phyloP scores from a whole-genome alignment of 2,888 invertebrate species.

The Dorcus hopei region DNA sequence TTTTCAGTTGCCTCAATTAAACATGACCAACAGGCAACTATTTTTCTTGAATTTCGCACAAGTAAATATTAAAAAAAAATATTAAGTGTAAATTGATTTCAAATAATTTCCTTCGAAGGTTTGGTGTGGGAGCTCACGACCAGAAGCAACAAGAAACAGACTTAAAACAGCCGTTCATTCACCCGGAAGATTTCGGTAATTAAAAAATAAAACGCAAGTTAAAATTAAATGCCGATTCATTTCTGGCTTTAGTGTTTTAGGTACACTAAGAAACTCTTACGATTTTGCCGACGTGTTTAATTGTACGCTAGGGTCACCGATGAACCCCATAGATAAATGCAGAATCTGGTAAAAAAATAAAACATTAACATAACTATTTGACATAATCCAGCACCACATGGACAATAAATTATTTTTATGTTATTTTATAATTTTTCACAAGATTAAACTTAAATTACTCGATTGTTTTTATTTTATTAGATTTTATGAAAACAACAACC shows the following conservation, averaged over 20 bases:
- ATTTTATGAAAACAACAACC: too few relatives aligned
- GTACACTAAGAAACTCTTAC: constrained; percentile 72
- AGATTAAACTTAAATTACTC: too few relatives aligned
- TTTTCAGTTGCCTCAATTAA: constrained; percentile 68
- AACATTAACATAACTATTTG: neutral
- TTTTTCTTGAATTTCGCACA: constrained; percentile 91
- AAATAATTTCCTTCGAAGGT: constrained; percentile 36
- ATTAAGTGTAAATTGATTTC: neutral
- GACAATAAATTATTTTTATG: neutral
- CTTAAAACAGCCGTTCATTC: constrained; percentile 81
- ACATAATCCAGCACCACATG: neutral
- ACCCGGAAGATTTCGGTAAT: constrained; percentile 64
- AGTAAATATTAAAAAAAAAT: constrained; percentile 31
- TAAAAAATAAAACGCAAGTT: neutral
- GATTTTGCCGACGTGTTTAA: constrained; percentile 72
- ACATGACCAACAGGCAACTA: constrained; percentile 75
- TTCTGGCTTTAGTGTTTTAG: constrained; percentile 57
- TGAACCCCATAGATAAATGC: constrained; percentile 78
- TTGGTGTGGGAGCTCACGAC: constrained; percentile 79
- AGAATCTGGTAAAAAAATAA: constrained; percentile 63
- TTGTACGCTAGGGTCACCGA: constrained; percentile 69
- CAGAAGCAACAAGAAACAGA: constrained; percentile 76
- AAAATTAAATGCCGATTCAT: neutral
- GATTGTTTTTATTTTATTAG: too few relatives aligned
- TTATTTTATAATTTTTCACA: too few relatives aligned